Conservation (phyloP, 2,113 vertebrate species). For the Cyprinodon brontotheroides region DNA sequence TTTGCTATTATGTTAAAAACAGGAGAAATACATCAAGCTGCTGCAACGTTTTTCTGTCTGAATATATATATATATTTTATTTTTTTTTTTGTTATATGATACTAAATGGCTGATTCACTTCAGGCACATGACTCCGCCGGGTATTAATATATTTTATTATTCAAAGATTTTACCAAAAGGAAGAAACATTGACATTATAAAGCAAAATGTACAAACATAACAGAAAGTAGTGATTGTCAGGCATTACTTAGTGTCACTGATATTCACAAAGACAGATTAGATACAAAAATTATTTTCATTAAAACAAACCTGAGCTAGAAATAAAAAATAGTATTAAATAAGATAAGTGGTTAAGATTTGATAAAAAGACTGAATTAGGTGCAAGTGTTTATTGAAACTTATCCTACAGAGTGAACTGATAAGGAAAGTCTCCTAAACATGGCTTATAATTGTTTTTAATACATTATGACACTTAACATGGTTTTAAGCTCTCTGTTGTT, state of each 20-base stretch:
- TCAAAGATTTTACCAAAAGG: constrained; percentile 9
- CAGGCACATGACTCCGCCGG: constrained; percentile 10
- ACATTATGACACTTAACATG: background rate
- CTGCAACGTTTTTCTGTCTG: too few relatives aligned
- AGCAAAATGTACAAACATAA: constrained; percentile 36
- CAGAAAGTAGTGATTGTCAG: constrained; percentile 50
- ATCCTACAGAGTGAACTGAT: background rate
- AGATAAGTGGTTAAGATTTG: constrained; percentile 1
- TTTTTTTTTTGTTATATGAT: too few relatives aligned
- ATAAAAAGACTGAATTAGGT: background rate
- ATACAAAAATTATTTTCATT: constrained; percentile 7
- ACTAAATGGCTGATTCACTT: background rate
- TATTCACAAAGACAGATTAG: constrained; percentile 15
- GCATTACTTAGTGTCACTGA: constrained; percentile 35
- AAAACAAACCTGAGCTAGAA: constrained; percentile 43
- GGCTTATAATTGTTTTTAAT: background rate
- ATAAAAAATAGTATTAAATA: constrained; percentile 2
- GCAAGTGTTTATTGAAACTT: constrained; percentile 17
- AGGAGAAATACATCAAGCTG: too few relatives aligned
- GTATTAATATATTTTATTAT: constrained; percentile 30
- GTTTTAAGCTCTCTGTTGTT: constrained; percentile 4
- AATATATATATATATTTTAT: too few relatives aligned
- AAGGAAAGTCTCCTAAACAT: constrained; percentile 17
- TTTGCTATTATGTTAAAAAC: too few relatives aligned
- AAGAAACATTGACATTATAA: constrained; percentile 21